Evolutionary conservation across 2,113 vertebrate genomes (phyloP), one percentile per base, ranked within the genome.

Genomic region (Callospermophilus lateralis): DNA sequence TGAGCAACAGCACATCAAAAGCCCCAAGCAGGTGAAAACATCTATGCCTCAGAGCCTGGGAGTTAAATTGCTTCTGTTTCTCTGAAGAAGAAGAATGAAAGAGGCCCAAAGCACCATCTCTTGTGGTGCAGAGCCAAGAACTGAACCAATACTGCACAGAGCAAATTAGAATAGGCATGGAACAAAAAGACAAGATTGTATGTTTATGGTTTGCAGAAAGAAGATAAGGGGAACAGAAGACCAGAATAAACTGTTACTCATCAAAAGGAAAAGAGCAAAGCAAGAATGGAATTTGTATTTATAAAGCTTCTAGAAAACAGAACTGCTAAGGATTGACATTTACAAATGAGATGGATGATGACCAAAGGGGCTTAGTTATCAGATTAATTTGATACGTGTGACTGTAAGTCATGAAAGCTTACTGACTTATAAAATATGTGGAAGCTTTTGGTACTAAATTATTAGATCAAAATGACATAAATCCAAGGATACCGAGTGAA

Each of bases 211-310:
- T 94, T 97, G 97, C 70, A 91, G 78, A 91, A 55, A 88, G 72
- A 76, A 94, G 94, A 95, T 95, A 96, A 97, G 93, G 84, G 51
- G 37, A 96, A 72, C 34, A 91, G 86, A 91, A 94, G 84, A 81
- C 63, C 19, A 61, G 73, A 94, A 96, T 89, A 73, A 96, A 90
- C n/a, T 51, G 51, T 80, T 42, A 87, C 61, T 97, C 4, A 2
- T 70, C 9, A 26, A 89, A 51, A 97, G 58, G 42, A 16, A 22
- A 48, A 72, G 39, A 70, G 53, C 28, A 58, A 58, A 79, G 42
- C 39, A 91, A 84, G 74, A 97, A 96, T 83, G 74, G 91, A 93
- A 92, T 90, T 90, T 61, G 16, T 92, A 74, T 87, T 95, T 96
- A 65, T 17, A 67, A 95, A 65, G 30, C 91, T 91, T 93, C 51